These are phyloP conservation scores for Thunnus maccoyii DNA, from an alignment of 2,113 vertebrate species.

Conservation along the genomic window DNA sequence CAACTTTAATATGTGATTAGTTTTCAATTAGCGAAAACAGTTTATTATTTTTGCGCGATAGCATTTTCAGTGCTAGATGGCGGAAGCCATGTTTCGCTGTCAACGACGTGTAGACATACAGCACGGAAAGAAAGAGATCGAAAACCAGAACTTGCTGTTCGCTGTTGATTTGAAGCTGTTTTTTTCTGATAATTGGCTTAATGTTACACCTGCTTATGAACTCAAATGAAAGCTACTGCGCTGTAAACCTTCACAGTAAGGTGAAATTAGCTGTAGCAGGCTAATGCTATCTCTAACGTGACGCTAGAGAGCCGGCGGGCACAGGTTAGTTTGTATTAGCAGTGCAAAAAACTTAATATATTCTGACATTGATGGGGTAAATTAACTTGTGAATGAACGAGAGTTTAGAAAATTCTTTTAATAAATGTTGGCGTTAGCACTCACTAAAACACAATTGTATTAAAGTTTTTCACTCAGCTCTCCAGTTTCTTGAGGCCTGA, in stretches of 20 bases:
- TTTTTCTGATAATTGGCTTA: rapidly evolving
- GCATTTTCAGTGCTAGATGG: not conserved
- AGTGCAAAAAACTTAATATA: too few relatives aligned
- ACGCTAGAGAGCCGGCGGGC: too few relatives aligned
- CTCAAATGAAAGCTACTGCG: too few relatives aligned
- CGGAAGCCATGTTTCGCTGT: slow-evolving; percentile 68
- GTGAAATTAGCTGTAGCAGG: too few relatives aligned
- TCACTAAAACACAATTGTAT: too few relatives aligned
- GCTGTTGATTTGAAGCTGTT: rapidly evolving
- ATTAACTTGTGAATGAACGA: too few relatives aligned
- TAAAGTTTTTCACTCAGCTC: too few relatives aligned
- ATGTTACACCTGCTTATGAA: rapidly evolving
- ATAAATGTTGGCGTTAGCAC: too few relatives aligned
- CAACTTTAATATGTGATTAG: not conserved
- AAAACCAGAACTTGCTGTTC: rapidly evolving
- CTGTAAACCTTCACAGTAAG: rapidly evolving
- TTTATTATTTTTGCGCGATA: not conserved
- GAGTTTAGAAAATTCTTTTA: too few relatives aligned
- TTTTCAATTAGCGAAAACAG: not conserved
- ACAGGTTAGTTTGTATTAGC: too few relatives aligned
- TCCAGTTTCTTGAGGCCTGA: too few relatives aligned
- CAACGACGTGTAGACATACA: slow-evolving; percentile 6
- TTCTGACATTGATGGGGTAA: too few relatives aligned
- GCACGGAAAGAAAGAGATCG: not conserved
- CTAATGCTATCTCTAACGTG: not conserved